Evolutionary conservation across 2,888 invertebrate species (phyloP).

Genomic region (Nomada hirtipes): DNA sequence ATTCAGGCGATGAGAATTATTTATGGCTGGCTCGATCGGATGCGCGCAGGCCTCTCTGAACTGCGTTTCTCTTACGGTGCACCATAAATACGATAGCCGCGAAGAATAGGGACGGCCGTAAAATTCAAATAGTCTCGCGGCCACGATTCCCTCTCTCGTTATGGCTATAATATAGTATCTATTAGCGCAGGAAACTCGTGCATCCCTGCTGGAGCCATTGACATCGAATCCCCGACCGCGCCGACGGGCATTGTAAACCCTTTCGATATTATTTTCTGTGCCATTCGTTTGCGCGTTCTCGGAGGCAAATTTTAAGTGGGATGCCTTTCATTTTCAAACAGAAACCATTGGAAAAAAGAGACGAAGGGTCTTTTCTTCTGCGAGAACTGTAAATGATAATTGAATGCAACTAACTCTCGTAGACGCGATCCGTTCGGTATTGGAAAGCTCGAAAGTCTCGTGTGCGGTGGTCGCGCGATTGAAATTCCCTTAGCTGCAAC

Average conservation of each 20-base stretch:
- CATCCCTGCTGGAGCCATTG: constrained; percentile 16
- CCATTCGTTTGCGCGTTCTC: too few species aligned
- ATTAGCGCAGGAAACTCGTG: constrained; percentile 44
- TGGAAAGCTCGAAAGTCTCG: constrained; percentile 10
- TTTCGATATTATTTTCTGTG: too few species aligned
- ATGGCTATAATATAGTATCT: constrained; percentile 53
- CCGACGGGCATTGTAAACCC: too few species aligned
- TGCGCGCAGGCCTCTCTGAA: constrained; percentile 48
- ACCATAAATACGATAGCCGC: constrained; percentile 63
- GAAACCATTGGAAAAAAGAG: too few species aligned
- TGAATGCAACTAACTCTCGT: not conserved
- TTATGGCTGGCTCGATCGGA: constrained; percentile 58
- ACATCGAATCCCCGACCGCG: not conserved
- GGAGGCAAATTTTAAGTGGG: too few species aligned
- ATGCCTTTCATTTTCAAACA: too few species aligned
- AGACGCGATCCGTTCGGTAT: not conserved
- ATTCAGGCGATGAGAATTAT: constrained; percentile 65
- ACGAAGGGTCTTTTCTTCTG: too few species aligned
- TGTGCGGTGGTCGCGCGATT: constrained; percentile 18
- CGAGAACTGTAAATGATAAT: too few species aligned
- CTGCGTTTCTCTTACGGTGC: constrained; percentile 59
- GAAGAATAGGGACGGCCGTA: constrained; percentile 67
- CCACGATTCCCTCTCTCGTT: constrained; percentile 52
- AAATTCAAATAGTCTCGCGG: constrained; percentile 52
- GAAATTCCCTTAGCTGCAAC: not conserved